phyloP scores from a whole-genome alignment of 2,113 vertebrate species.

The Rafetus swinhoei region DNA sequence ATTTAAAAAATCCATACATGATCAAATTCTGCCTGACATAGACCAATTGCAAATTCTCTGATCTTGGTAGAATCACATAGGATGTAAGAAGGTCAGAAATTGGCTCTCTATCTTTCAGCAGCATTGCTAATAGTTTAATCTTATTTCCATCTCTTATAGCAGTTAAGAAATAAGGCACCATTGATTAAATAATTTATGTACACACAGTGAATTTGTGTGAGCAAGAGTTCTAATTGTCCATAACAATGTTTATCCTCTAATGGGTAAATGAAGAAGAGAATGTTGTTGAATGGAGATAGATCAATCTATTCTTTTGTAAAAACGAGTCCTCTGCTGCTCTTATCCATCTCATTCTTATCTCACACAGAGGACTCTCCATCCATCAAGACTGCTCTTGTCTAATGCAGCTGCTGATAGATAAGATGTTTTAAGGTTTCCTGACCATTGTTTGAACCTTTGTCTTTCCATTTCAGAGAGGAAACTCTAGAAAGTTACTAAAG shows the following conservation, averaged over 20 bases:
- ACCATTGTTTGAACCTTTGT: slow-evolving; percentile 73
- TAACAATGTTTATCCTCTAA: slow-evolving; percentile 6
- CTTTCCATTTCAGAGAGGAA: slow-evolving; percentile 61
- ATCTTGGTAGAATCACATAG: accelerated
- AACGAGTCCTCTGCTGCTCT: slow-evolving; percentile 25
- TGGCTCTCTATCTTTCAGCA: not conserved
- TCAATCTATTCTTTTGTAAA: not conserved
- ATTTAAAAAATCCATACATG: not conserved
- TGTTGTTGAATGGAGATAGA: slow-evolving; percentile 28
- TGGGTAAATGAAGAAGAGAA: slow-evolving; percentile 41
- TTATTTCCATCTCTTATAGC: not conserved
- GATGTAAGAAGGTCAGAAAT: not conserved
- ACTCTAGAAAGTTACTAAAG: slow-evolving; percentile 68
- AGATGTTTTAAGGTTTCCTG: slow-evolving; percentile 69
- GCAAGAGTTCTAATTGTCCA: slow-evolving; percentile 45
- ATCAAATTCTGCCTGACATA: not conserved
- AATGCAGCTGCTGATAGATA: slow-evolving; percentile 67
- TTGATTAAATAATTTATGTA: not conserved
- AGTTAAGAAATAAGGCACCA: slow-evolving; percentile 2
- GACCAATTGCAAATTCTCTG: not conserved
- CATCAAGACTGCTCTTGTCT: slow-evolving; percentile 68
- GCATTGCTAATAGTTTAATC: not conserved
- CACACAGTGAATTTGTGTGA: not conserved
- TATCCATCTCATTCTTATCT: slow-evolving; percentile 66
- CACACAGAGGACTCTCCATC: slow-evolving; percentile 41